Conservation (phyloP, 2,113 vertebrate genomes). For the Diglossa brunneiventris region DNA sequence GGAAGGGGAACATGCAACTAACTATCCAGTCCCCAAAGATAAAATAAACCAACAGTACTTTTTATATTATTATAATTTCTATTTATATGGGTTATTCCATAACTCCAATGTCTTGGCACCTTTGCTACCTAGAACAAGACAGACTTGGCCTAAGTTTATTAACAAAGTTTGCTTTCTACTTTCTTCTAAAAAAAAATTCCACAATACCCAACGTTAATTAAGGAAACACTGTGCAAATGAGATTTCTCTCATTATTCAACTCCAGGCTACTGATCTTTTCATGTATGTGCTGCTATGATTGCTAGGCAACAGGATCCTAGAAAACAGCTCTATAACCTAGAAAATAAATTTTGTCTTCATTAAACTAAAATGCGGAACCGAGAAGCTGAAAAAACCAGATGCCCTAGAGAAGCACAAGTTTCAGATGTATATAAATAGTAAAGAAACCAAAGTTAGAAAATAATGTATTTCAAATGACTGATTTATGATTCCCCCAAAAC, state of each 20-base stretch:
- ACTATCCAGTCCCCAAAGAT: not conserved
- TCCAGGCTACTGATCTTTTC: not conserved
- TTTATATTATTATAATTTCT: not conserved
- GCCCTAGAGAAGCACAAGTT: not conserved
- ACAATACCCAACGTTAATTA: not conserved
- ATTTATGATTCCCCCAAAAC: not conserved
- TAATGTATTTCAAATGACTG: not conserved
- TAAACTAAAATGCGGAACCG: not conserved
- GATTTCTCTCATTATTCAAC: not conserved
- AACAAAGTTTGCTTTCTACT: not conserved
- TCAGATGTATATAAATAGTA: not conserved
- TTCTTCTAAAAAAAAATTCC: not conserved
- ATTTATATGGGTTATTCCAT: not conserved
- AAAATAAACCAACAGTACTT: not conserved
- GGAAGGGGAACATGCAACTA: not conserved
- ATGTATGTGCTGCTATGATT: not conserved
- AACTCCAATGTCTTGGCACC: not conserved
- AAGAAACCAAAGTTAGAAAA: not conserved
- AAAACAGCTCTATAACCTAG: not conserved
- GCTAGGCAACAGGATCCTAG: not conserved
- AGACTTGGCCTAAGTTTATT: not conserved
- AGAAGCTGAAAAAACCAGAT: not conserved
- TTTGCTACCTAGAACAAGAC: not conserved
- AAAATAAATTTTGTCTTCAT: not conserved
- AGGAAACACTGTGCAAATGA: not conserved